phyloP scores from a whole-genome alignment of 64 coral and sea anemone species.

The Catalaphyllia jardinei region DNA sequence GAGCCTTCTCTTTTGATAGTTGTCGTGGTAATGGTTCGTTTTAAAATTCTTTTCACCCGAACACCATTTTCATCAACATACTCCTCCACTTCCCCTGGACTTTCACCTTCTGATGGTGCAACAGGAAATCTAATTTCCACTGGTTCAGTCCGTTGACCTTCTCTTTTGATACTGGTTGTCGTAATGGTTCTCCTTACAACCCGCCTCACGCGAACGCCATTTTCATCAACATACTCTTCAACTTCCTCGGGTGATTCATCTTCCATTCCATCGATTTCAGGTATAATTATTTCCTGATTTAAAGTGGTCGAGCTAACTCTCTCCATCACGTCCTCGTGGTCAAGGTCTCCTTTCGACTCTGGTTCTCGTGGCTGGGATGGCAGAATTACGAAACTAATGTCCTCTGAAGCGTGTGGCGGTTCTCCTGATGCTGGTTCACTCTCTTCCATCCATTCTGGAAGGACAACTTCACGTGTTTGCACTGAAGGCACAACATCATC shows the following conservation, averaged over 20 bases:
- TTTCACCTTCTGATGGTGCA: not conserved
- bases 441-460: conserved; percentile 38
- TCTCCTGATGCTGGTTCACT: not conserved
- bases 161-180: conserved; percentile 19
- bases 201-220: conserved; percentile 52
- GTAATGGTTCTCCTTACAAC: conserved; percentile 16
- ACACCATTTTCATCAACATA: conserved; percentile 66
- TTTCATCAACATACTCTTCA: conserved; percentile 78
- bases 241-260: conserved; percentile 25
- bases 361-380: not conserved
- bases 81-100: conserved; percentile 11
- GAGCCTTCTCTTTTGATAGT: too few relatives aligned
- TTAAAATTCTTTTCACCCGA: conserved; percentile 47
- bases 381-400: not conserved
- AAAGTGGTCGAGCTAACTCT: not conserved
- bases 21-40: conserved; percentile 40
- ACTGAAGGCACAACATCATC: conserved; percentile 26
- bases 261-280: conserved; percentile 22
- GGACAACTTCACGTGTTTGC: not conserved
- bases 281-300: conserved; percentile 6
- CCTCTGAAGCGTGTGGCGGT: not conserved
- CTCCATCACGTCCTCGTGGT: not conserved
- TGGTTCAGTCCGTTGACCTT: conserved; percentile 8
- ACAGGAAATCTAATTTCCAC: not conserved
- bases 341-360: not conserved